phyloP scores from a whole-genome alignment of 2,113 vertebrate species.

The Felis catus region F.catus_Fca126_mat1.0 CM031416.1:113123001-113123500 shows the following conservation, averaged over 20 bases:
- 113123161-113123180: not conserved
- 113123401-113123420: not conserved
- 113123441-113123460: not conserved
- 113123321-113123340: too few species aligned
- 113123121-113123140: not conserved
- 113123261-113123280: too few species aligned
- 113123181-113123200: not conserved
- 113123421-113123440: not conserved
- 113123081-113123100: not conserved
- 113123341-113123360: too few species aligned
- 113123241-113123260: too few species aligned
- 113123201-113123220: not conserved
- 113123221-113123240: too few species aligned
- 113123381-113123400: too few species aligned
- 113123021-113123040: not conserved
- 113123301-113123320: too few species aligned
- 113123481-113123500: not conserved
- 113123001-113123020: slow-evolving; percentile 4
- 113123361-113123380: too few species aligned
- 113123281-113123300: too few species aligned
- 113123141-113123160: not conserved
- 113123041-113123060: not conserved
- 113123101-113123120: not conserved
- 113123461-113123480: not conserved
- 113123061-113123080: not conserved